Evolutionary conservation across 2,113 vertebrate genomes (phyloP).

Genomic region (Ciconia stormi): DNA sequence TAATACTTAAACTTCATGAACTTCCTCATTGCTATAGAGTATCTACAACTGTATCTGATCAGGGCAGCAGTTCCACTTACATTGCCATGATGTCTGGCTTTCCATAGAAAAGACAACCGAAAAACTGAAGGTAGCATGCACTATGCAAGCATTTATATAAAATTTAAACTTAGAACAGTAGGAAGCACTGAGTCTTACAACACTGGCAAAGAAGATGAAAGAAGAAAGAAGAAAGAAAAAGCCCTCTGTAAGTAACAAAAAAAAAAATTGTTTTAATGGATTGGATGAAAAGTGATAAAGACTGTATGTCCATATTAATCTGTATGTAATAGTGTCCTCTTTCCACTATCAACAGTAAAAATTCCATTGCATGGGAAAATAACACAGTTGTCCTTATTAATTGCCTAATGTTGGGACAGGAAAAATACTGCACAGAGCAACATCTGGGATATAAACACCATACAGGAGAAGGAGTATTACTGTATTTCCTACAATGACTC

Average conservation of each 20-base stretch:
- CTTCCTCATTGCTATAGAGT: background rate
- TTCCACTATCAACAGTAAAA: background rate
- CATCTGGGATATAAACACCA: background rate
- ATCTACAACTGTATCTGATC: background rate
- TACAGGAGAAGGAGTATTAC: background rate
- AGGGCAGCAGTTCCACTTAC: background rate
- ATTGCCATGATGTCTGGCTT: background rate
- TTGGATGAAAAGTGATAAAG: background rate
- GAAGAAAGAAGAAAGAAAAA: background rate
- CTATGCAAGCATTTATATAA: background rate
- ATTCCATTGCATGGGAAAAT: background rate
- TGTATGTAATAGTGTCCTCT: background rate
- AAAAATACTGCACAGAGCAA: background rate
- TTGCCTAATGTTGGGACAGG: background rate
- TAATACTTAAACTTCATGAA: background rate
- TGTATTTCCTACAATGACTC: background rate
- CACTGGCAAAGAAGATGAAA: background rate
- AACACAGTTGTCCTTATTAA: background rate
- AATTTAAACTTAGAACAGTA: background rate
- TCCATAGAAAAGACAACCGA: background rate
- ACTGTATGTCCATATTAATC: background rate
- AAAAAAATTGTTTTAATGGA: background rate
- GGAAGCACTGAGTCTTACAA: background rate
- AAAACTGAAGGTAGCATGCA: background rate
- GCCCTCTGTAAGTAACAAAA: background rate